Evolutionary conservation across 1,140 invertebrate genomes (phyloP), one percentile per base, ranked within the genome.

Genomic region (Platyura marginata): DNA sequence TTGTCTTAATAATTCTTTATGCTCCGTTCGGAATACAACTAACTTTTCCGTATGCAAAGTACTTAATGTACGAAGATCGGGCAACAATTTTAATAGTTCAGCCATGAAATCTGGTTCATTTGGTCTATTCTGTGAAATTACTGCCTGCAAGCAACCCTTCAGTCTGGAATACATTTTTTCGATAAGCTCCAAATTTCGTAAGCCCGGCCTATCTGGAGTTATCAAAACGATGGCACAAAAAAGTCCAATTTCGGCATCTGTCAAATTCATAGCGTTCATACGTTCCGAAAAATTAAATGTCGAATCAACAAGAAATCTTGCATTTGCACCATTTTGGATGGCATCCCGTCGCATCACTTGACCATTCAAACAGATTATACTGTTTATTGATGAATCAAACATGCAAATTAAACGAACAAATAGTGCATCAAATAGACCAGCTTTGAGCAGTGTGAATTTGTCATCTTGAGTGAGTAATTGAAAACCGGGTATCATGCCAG

Each of bases 201-300:
- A 66, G 3, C 92, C 92, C 0, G 91, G 91, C 5, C 91, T 74
- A 66, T 95, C 90, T 37, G 89, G 75, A 19, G 91, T 85, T 49
- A 98, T 91, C 44, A 98, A 76, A 1, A 96, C 89, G 37, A 95
- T 81, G 43, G 91, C 87, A 66, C 87, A 93, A 66, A 96, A 93
- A 1, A 98, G 68, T 21, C 88, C 91, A 43, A 97, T 75, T 59
- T 97, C 90, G 22, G 84, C 81, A 57, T 97, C 93, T 10, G 82
- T 82, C 41, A 98, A 67, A 54, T 81, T 75, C 56, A 96, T 74
- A 6, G 77, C 74, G 59, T 95, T 94, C 60, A 97, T 81, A 48
- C 88, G 74, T 55, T 94, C 90, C 33, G 91, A 88, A 63, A 98
- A 94, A 54, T 96, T 93, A 61, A 97, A 94, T 68, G 95, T 96